Conservation (phyloP, 2,113 vertebrate genomes). For the Poeciliopsis prolifica region DNA sequence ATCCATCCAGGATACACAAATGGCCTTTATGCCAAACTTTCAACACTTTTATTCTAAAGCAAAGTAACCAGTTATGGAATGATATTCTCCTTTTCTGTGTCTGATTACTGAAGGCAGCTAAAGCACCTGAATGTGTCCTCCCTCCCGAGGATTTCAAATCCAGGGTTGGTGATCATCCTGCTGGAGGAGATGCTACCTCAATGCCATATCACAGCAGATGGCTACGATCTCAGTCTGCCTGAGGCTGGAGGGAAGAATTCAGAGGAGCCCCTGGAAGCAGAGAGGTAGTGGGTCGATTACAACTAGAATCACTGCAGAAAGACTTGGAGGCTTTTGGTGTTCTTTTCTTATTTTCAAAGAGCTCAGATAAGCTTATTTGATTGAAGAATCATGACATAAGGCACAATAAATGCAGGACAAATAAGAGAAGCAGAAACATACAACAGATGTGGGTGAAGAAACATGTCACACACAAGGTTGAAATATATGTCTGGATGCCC, state of each 20-base stretch:
- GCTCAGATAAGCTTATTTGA: neutral
- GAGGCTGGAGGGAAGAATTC: neutral
- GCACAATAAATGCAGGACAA: neutral
- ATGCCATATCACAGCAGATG: constrained; percentile 80
- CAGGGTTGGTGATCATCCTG: constrained; percentile 82
- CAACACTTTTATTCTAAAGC: neutral
- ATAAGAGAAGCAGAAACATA: neutral
- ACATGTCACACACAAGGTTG: neutral
- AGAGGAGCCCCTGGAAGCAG: constrained; percentile 1
- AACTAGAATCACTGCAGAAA: neutral
- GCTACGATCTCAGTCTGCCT: constrained; percentile 66
- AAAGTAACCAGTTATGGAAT: too few species aligned
- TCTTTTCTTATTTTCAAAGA: neutral
- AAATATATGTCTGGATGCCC: neutral
- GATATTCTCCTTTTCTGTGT: neutral
- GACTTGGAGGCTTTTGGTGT: neutral
- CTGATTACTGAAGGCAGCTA: constrained; percentile 75
- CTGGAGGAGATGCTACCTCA: constrained; percentile 88
- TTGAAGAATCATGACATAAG: neutral
- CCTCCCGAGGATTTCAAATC: constrained; percentile 76
- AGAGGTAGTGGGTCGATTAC: neutral
- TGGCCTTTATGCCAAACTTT: neutral
- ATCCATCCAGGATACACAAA: too few species aligned
- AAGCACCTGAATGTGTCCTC: constrained; percentile 80
- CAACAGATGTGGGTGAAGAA: neutral